Evolutionary conservation across 1,140 invertebrate species (phyloP).

Genomic region (Onthophagus taurus): DNA sequence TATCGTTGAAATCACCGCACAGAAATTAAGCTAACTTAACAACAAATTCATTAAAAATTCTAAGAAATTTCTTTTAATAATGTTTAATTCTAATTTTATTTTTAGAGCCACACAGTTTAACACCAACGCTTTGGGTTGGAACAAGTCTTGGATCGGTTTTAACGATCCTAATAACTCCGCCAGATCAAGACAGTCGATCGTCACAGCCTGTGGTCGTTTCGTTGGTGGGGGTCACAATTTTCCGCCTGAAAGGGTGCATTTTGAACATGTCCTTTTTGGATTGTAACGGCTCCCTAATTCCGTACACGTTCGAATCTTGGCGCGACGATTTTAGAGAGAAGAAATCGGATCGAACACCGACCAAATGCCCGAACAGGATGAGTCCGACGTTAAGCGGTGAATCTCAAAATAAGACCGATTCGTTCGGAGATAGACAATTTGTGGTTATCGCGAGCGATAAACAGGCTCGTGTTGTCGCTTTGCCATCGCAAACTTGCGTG

Average conservation of each 20-base stretch:
- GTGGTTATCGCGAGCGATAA: slow-evolving; percentile 90
- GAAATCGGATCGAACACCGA: slow-evolving; percentile 50
- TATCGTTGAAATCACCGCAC: too few species aligned
- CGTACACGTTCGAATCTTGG: slow-evolving; percentile 78
- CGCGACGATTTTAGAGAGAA: slow-evolving; percentile 66
- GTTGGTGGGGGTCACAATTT: slow-evolving; percentile 84
- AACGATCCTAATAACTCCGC: slow-evolving; percentile 80
- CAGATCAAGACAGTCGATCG: slow-evolving; percentile 67
- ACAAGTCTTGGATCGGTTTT: slow-evolving; percentile 92
- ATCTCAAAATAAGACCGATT: slow-evolving; percentile 41
- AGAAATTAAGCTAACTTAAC: too few species aligned
- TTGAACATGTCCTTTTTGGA: slow-evolving; percentile 92
- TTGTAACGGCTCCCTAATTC: slow-evolving; percentile 79
- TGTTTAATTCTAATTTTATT: too few species aligned
- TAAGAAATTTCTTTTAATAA: too few species aligned
- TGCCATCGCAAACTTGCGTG: slow-evolving; percentile 89
- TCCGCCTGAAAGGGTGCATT: slow-evolving; percentile 89
- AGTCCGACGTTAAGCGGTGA: slow-evolving; percentile 56
- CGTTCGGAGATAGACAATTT: slow-evolving; percentile 76
- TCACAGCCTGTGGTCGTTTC: slow-evolving; percentile 84
- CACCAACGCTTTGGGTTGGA: slow-evolving; percentile 90
- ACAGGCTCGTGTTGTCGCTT: slow-evolving; percentile 84
- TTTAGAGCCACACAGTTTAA: slow-evolving; percentile 59
- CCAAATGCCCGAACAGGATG: slow-evolving; percentile 55
- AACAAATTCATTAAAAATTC: too few species aligned